Conservation (phyloP, 2,113 vertebrate genomes). For the Scomber scombrus region DNA sequence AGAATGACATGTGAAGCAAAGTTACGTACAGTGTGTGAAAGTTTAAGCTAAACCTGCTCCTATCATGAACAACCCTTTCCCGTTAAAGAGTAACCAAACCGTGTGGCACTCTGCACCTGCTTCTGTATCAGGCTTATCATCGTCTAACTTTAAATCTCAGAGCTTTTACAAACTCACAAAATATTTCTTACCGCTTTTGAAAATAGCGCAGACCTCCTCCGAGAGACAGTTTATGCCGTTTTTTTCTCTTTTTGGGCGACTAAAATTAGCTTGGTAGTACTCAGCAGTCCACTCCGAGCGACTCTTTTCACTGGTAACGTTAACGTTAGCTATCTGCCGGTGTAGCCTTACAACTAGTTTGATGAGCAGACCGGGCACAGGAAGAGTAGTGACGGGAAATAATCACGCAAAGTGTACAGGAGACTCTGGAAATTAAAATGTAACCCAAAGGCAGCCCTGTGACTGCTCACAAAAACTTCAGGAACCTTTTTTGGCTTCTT, state of each 20-base stretch:
- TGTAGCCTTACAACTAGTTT: no score
- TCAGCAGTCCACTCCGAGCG: background rate
- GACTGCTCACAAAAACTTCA: background rate
- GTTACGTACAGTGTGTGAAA: background rate
- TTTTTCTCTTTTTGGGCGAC: background rate
- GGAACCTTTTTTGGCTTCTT: background rate
- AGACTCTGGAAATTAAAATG: background rate
- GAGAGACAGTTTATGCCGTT: background rate
- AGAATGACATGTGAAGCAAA: background rate
- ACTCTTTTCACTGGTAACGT: background rate
- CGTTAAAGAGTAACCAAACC: background rate
- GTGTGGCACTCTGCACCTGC: slow-evolving; percentile 48
- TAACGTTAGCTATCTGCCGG: no score
- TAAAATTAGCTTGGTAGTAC: background rate
- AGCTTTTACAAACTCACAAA: background rate
- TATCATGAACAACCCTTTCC: background rate
- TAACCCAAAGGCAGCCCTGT: background rate
- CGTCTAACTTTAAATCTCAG: background rate
- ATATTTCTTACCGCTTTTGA: slow-evolving; percentile 45
- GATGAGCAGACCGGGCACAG: background rate
- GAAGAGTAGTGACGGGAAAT: background rate
- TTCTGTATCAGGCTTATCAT: background rate
- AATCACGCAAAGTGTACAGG: background rate
- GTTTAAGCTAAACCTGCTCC: no score
- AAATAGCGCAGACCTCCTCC: background rate